Base-by-base conservation (phyloP, 2,888 invertebrate genomes). In the Cylindroiulus punctatus region DNA sequence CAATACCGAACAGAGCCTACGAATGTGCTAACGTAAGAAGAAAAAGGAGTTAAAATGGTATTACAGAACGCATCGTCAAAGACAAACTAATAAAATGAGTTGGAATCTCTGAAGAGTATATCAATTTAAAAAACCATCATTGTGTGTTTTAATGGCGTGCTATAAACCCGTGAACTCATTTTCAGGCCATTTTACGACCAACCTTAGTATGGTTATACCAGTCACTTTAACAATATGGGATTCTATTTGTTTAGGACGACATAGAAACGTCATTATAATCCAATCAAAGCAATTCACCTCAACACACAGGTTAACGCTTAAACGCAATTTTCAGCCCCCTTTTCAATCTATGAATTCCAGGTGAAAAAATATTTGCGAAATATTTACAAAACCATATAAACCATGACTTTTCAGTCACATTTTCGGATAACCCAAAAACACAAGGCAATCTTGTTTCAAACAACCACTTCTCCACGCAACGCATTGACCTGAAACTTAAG, bases 81-180 rank as follows among this genome's bases (percentile, higher is more conserved):
- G 65, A 26, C 76, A 76, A 76, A 76, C 76, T 7, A 26, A 26
- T 10, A 30, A 52, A 76, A 76, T 26, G 76, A 0, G 30, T 76
- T 14, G 30, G 22, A 14, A 30, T 76, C 76, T 1, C 76, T 76
- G 8, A 44, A 76, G 76, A 30, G 76, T 76, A 76, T 76, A 76
- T 76, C 30, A 10, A 30, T 76, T 76, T 76, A 14, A 30, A 30
- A 30, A 76, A 30, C 30, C 30, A 76, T 8, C 76, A 12, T 76
- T 30, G 76, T 76, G 12, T 30, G 76, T 76, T 76, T 76, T 76
- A 76, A 30, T 76, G 30, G 76, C 26, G 76, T 30, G 76, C 26
- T 30, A 76, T 76, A 76, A 76, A 76, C 26, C 76, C 30, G 76
- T 76, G 76, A 76, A 76, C 30, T 76, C 30, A 19, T 65, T 65